Evolutionary conservation across 2,113 vertebrate genomes (phyloP).

Genomic region (Macquaria ambigua): DNA sequence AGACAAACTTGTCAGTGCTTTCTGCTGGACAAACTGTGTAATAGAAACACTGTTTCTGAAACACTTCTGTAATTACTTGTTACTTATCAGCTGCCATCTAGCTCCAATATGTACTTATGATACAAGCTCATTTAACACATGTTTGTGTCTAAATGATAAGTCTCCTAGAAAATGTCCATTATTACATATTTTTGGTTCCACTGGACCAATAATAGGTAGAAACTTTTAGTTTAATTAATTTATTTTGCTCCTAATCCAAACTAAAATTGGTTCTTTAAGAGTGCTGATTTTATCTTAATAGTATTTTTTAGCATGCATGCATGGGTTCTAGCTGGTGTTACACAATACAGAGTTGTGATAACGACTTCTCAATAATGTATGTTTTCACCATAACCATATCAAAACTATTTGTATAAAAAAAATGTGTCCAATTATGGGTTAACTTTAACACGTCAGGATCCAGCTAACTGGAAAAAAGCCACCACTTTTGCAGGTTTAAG

Average conservation of each 20-base stretch:
- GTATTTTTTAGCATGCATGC: neutral
- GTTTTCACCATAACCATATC: neutral
- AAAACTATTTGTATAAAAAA: neutral
- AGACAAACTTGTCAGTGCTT: too few relatives aligned
- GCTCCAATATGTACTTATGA: too few relatives aligned
- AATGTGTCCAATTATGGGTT: neutral
- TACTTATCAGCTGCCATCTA: neutral
- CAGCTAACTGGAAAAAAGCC: neutral
- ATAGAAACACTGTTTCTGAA: neutral
- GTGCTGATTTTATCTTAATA: neutral
- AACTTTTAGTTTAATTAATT: neutral
- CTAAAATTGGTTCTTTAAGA: neutral
- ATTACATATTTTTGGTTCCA: neutral
- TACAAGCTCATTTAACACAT: neutral
- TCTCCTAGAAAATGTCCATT: neutral
- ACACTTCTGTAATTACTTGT: neutral
- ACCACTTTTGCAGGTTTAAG: neutral
- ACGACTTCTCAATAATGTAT: neutral
- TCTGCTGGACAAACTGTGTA: neutral
- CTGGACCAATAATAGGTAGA: neutral
- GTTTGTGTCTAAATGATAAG: neutral
- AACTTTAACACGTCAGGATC: neutral
- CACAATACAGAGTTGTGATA: neutral
- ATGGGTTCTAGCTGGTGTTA: neutral
- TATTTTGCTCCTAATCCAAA: neutral